Evolutionary conservation across 2,888 invertebrate genomes (phyloP).

Genomic region (Coremacera marginata): DNA sequence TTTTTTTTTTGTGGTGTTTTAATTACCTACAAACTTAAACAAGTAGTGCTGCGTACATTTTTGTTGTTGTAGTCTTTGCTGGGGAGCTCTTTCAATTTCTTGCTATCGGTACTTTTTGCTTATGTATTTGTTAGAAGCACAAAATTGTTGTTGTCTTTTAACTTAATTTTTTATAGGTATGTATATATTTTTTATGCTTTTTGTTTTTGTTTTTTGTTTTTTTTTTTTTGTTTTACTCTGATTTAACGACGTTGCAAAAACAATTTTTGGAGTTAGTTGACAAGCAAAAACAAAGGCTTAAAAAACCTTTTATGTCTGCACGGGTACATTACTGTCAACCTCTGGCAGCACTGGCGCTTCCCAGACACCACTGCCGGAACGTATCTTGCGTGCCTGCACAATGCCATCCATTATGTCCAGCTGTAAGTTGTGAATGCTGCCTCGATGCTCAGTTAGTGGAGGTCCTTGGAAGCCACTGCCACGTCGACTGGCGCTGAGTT

Average conservation of each 20-base stretch:
- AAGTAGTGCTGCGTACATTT: too few species aligned
- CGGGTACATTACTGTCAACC: conserved; percentile 66
- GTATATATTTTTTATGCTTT: too few species aligned
- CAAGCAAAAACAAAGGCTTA: not conserved
- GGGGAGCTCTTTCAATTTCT: too few species aligned
- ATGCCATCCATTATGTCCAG: conserved; percentile 92
- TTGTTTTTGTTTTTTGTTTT: too few species aligned
- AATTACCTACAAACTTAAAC: too few species aligned
- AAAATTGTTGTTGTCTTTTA: not conserved
- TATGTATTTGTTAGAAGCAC: not conserved
- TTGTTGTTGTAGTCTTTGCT: too few species aligned
- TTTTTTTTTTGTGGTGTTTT: too few species aligned
- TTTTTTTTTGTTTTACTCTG: not conserved
- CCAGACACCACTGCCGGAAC: conserved; percentile 75
- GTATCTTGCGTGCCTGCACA: conserved; percentile 81
- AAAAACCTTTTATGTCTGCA: conserved; percentile 62
- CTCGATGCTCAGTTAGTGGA: conserved; percentile 78
- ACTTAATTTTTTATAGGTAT: not conserved
- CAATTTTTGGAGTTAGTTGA: not conserved
- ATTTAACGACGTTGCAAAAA: not conserved
- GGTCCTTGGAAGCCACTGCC: conserved; percentile 73
- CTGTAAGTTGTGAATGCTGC: conserved; percentile 86
- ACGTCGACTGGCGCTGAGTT: conserved; percentile 63
- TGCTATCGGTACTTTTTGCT: not conserved
- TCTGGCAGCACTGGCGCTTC: conserved; percentile 72